Percentiles rank a stretch among this genome's conserved stretches.
Evolutionary conservation across 2,113 vertebrate species (phyloP).

Genomic region (Sphaerodactylus townsendi): DNA sequence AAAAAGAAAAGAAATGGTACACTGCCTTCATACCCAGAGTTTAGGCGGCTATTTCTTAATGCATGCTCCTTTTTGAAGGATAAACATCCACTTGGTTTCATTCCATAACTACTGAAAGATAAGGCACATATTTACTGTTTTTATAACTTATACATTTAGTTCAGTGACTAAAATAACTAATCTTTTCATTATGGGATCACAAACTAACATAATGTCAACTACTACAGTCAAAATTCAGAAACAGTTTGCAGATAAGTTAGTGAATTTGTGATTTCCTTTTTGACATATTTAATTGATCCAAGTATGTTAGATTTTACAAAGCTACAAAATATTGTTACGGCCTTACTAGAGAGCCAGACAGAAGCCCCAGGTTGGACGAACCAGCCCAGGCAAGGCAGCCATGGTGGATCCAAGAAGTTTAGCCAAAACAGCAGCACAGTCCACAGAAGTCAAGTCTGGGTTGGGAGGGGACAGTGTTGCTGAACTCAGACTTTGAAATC

Average conservation of each 20-base stretch:
- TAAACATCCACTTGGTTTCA: slow-evolving; percentile 32
- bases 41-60: slow-evolving; percentile 36
- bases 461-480: too few relatives aligned
- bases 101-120: slow-evolving; percentile 51
- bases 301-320: background rate
- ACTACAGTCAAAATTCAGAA: background rate
- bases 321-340: background rate
- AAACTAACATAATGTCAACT: background rate
- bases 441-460: background rate
- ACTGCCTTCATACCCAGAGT: slow-evolving; percentile 35
- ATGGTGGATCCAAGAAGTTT: background rate
- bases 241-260: background rate
- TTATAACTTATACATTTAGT: slow-evolving; percentile 44
- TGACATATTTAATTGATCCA: background rate
- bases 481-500: too few relatives aligned
- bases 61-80: slow-evolving; percentile 57
- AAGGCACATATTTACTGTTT: slow-evolving; percentile 29
- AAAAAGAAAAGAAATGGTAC: too few relatives aligned
- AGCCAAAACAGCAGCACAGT: background rate
- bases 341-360: background rate
- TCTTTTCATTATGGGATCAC: background rate
- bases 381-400: background rate
- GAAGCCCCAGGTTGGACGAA: background rate
- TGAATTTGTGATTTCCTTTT: background rate
- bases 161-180: slow-evolving; percentile 53